These are phyloP conservation scores for Falco naumanni DNA, from an alignment of 2,797 vertebrate genomes.

Conservation along the genomic window DNA sequence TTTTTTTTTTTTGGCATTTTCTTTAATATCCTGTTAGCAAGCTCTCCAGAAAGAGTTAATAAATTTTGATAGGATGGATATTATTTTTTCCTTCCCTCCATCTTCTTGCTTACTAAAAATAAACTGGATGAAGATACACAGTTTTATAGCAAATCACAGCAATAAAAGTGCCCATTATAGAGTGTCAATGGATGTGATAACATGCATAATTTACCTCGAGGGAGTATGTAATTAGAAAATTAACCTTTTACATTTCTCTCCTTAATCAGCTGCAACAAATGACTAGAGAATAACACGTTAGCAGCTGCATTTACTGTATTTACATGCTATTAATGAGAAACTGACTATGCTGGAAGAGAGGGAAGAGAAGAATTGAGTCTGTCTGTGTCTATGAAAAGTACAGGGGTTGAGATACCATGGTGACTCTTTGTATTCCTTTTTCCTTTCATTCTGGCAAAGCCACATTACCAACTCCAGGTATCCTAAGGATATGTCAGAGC, in stretches of 20 bases:
- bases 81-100: background rate
- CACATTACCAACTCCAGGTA: background rate
- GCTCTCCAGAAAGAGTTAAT: background rate
- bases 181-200: conserved; percentile 62
- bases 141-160: conserved; percentile 56
- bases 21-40: background rate
- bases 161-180: conserved; percentile 54
- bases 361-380: background rate
- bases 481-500: background rate
- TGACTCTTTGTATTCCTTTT: background rate
- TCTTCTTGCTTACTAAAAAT: conserved; percentile 63
- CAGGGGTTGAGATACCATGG: background rate
- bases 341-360: background rate
- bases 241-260: conserved; percentile 74
- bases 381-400: background rate
- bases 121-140: background rate
- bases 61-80: background rate
- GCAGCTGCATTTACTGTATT: conserved; percentile 41
- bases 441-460: background rate
- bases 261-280: conserved; percentile 69
- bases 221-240: conserved; percentile 76
- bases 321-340: conserved; percentile 43
- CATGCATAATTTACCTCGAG: conserved; percentile 64
- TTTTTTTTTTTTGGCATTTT: background rate
- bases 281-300: conserved; percentile 60